Evolutionary conservation across 2,113 vertebrate species (phyloP), one percentile per base, ranked within the genome.

Genomic region (Archocentrus centrarchus): DNA sequence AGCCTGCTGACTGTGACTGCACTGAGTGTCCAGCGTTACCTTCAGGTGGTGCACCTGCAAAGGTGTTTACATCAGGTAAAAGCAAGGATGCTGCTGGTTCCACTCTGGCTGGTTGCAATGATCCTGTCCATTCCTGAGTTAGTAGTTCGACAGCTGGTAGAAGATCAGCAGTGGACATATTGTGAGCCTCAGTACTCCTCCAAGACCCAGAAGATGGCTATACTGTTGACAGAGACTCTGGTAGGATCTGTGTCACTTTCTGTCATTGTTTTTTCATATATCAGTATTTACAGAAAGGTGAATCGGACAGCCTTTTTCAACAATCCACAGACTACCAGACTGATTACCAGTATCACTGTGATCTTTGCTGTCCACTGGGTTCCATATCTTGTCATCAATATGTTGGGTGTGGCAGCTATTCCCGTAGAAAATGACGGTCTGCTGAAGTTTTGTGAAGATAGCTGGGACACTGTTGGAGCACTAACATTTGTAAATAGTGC

Each of bases 11-110:
- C 89, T 11, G 86, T 87, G 73, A 83, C 39, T 0, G 4, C 2
- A 1, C 73, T 90, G 35, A 85, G 88, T 6, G 3, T 91, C 20
- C 85, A 86, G 59, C 80, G 75, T 32, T 91, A 83, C 80, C 20
- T 91, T 2, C 73, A 77, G 81, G 86, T 91, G 77, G 77, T 75
- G 6, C 8, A 41, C 14, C 35, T 35, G 39, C 64, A 86, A 22
- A 77, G 1, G 3, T 39, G 4, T 17, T 83, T 82, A 2, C 4
- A 59, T 7, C 57, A 82, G 13, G 0, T 1, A 4, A 63, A 20
- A 30, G 24, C 1, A 14, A 55, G 2, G 20, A 58, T 47, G 47
- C 44, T 89, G 63, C 57, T 85, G 70, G 6, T 41, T 79, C 60
- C 79, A 1, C 24, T 88, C 39, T 90, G 86, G 86, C 37, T 90